Conservation (phyloP, 2,113 vertebrate species). For the Psilopogon haemacephalus region DNA sequence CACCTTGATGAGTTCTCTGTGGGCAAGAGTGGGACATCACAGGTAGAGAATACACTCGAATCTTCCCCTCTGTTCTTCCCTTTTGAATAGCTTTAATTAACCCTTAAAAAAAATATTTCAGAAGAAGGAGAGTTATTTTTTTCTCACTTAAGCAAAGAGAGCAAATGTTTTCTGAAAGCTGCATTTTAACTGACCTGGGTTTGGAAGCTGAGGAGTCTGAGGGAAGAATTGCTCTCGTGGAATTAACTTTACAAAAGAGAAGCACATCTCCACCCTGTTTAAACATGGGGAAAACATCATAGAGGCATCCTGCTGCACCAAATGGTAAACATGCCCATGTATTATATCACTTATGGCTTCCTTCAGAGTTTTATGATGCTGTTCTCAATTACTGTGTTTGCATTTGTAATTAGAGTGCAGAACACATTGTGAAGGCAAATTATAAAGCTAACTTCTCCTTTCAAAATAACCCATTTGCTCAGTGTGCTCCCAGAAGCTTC, state of each 20-base stretch:
- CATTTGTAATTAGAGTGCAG: constrained; percentile 65
- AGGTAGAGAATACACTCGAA: neutral
- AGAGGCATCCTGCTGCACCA: constrained; percentile 55
- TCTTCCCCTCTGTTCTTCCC: neutral
- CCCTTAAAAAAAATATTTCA: too few species aligned
- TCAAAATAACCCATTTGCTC: constrained; percentile 58
- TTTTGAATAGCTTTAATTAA: neutral
- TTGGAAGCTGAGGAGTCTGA: neutral
- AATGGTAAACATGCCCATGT: constrained; percentile 62
- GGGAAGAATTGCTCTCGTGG: neutral
- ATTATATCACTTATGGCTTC: constrained; percentile 69
- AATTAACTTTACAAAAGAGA: constrained; percentile 57
- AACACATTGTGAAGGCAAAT: constrained; percentile 34
- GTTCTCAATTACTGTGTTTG: constrained; percentile 70
- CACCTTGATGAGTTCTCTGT: neutral
- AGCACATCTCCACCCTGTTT: constrained; percentile 58
- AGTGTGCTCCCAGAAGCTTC: constrained; percentile 35
- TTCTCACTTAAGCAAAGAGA: neutral
- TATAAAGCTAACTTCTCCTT: constrained; percentile 63
- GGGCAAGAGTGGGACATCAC: neutral
- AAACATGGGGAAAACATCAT: constrained; percentile 55
- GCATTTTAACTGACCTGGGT: neutral
- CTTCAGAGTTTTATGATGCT: constrained; percentile 64
- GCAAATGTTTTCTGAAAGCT: neutral
- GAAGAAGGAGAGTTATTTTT: neutral